Conservation (phyloP, 2,113 vertebrate species). For the Zosterops lateralis region DNA sequence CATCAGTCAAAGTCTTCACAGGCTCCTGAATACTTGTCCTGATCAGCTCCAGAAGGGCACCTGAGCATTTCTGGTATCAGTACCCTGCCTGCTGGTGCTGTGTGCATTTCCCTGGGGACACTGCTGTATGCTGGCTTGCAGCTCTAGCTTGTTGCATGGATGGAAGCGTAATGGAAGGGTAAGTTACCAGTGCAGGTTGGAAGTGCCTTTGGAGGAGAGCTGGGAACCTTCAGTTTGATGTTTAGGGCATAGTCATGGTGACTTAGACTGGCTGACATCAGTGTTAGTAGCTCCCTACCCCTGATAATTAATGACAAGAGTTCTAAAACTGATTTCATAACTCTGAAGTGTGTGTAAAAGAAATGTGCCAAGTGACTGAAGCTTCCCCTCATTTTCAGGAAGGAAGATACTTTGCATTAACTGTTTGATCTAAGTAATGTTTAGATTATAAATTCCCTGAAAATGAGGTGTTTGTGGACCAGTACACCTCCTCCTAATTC, state of each 20-base stretch:
- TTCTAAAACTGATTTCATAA: neutral
- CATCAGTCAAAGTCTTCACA: neutral
- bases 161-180: slow-evolving; percentile 66
- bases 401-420: neutral
- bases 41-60: neutral
- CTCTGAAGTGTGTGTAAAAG: neutral
- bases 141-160: slow-evolving; percentile 27
- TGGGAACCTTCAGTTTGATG: neutral
- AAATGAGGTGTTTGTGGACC: neutral
- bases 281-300: neutral
- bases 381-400: neutral
- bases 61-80: neutral
- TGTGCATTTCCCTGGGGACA: neutral
- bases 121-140: slow-evolving; percentile 26
- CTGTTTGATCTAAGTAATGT: neutral
- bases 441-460: neutral
- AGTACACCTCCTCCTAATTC: neutral
- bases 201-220: neutral
- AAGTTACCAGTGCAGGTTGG: neutral
- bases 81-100: neutral
- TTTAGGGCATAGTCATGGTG: neutral
- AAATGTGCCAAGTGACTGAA: neutral
- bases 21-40: neutral
- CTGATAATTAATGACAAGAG: neutral
- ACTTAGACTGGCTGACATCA: neutral